Conservation (phyloP, 92 coral and sea anemone genomes). For the Porites evermanni region DNA sequence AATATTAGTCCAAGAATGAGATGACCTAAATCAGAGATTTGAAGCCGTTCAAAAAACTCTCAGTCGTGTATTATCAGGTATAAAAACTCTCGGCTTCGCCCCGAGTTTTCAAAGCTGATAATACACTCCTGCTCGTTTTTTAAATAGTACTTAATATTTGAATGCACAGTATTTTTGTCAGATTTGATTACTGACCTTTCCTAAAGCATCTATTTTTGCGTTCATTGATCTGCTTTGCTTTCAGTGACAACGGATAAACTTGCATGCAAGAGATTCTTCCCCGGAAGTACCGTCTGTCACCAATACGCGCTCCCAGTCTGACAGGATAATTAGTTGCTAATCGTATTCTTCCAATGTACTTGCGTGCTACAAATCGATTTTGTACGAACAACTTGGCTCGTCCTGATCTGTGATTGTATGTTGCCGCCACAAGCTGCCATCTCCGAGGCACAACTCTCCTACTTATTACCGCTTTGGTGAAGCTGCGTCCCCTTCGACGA, state of each 20-base stretch:
- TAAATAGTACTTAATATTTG: no score
- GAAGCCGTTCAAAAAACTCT: no score
- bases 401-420: constrained; percentile 69
- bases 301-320: constrained; percentile 76
- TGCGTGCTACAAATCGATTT: constrained; percentile 59
- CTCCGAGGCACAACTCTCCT: constrained; percentile 55
- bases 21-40: no score
- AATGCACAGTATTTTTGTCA: background rate
- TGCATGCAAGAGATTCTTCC: constrained; percentile 88
- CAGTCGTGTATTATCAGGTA: no score
- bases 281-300: constrained; percentile 67
- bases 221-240: constrained; percentile 48
- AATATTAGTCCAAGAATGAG: no score
- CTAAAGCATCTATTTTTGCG: constrained; percentile 76
- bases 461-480: constrained; percentile 47
- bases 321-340: constrained; percentile 68
- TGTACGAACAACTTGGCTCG: constrained; percentile 68
- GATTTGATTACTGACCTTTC: constrained; percentile 44
- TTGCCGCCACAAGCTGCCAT: constrained; percentile 78
- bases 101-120: no score
- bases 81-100: no score
- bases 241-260: constrained; percentile 58
- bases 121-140: no score
- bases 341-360: constrained; percentile 60
- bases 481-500: constrained; percentile 57